These are phyloP conservation scores for Lordiphosa stackelbergi DNA, from an alignment of 1,140 invertebrate genomes.

Conservation along the genomic window DNA sequence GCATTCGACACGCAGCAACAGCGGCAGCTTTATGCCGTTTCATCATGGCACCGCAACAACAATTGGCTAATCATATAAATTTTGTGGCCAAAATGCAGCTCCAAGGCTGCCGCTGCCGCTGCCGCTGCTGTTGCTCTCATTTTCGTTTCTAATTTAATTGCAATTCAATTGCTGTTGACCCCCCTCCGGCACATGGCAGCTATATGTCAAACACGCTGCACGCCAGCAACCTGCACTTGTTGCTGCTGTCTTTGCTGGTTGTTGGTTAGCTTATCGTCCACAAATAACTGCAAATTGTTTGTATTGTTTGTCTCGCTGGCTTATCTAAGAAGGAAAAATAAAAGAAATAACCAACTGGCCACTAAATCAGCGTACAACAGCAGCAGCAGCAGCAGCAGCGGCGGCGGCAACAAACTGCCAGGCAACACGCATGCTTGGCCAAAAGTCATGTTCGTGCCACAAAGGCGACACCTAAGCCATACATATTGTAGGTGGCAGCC, in stretches of 20 bases:
- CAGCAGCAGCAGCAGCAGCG: conserved; percentile 25
- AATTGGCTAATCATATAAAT: conserved; percentile 73
- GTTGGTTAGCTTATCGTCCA: conserved; percentile 46
- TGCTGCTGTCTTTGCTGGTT: conserved; percentile 11
- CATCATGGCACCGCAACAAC: conserved; percentile 61
- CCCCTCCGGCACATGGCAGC: conserved; percentile 38
- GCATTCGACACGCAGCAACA: conserved; percentile 61
- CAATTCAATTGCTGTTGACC: conserved; percentile 60
- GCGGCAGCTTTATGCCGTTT: conserved; percentile 40
- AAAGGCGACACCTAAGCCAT: conserved; percentile 69
- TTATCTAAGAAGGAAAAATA: conserved; percentile 52
- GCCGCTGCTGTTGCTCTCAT: conserved; percentile 43
- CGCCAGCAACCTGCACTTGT: conserved; percentile 45
- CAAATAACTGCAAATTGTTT: conserved; percentile 74
- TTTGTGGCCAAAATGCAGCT: conserved; percentile 53
- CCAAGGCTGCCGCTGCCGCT: conserved; percentile 22
- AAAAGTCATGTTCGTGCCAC: conserved; percentile 75
- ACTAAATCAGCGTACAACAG: conserved; percentile 60
- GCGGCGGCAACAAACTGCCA: conserved; percentile 67
- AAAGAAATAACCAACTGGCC: conserved; percentile 22
- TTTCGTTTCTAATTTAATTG: conserved; percentile 64
- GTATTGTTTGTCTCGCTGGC: conserved; percentile 60
- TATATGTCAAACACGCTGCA: conserved; percentile 51
- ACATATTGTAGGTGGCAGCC: conserved; percentile 72
- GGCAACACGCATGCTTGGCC: conserved; percentile 72